A percentile compares a stretch with the other conserved stretches of the same genome.
phyloP scores from a whole-genome alignment of 2,797 vertebrate genomes.

The Phataginus tricuspis region DNA sequence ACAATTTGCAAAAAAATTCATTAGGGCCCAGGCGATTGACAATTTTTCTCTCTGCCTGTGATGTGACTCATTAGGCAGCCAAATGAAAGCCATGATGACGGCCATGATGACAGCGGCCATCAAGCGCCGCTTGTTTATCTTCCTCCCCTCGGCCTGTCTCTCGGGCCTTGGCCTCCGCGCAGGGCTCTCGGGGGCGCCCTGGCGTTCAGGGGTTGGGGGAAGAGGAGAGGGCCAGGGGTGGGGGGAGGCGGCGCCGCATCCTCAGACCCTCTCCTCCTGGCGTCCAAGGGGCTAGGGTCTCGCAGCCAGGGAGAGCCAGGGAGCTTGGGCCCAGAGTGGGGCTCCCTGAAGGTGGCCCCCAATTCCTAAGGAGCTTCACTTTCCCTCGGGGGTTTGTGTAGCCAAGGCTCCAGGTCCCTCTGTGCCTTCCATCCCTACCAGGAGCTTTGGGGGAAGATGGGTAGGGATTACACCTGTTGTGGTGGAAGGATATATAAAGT shows the following conservation, averaged over 20 bases:
- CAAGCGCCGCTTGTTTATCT: conserved; percentile 89
- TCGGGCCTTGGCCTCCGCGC: conserved; percentile 62
- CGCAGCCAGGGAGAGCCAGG: not conserved
- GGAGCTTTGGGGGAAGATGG: not conserved
- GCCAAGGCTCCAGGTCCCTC: not conserved
- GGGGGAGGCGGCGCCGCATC: not conserved
- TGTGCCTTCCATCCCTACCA: not conserved
- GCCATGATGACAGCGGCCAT: conserved; percentile 90
- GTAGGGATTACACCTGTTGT: not conserved
- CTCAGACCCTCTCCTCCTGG: not conserved
- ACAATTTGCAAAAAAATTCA: conserved; percentile 98
- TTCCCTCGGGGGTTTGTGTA: not conserved
- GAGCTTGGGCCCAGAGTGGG: not conserved
- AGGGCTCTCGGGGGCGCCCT: conserved; percentile 54
- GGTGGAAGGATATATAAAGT: not conserved
- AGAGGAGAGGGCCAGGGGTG: not conserved
- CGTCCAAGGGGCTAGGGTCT: not conserved
- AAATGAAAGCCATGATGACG: conserved; percentile 91
- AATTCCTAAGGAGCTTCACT: not conserved
- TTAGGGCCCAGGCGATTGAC: conserved; percentile 94
- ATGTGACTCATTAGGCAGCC: conserved; percentile 94
- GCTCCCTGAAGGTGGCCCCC: not conserved
- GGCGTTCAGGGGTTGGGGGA: not conserved
- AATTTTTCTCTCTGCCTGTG: conserved; percentile 92
- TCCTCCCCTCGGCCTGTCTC: conserved; percentile 82